Conservation (phyloP, 2,113 vertebrate genomes). For the Oceanodroma tethys region DNA sequence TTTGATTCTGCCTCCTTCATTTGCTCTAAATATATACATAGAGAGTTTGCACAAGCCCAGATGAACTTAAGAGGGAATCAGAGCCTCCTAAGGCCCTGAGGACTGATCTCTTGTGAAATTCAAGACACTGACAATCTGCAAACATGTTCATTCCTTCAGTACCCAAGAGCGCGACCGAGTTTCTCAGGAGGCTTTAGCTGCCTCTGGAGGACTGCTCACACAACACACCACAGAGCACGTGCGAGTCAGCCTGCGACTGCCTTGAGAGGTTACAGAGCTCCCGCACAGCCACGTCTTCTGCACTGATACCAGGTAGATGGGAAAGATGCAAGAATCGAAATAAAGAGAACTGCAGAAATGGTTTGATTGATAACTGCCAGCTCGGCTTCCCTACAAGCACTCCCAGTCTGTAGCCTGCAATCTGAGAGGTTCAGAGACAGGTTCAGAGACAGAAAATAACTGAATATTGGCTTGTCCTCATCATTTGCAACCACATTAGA, state of each 20-base stretch:
- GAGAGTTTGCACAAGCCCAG: background rate
- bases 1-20: background rate
- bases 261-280: background rate
- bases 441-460: background rate
- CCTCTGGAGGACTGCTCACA: background rate
- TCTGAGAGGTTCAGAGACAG: background rate
- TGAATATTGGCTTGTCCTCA: background rate
- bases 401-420: background rate
- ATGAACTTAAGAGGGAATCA: background rate
- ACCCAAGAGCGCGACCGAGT: background rate
- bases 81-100: conserved; percentile 1
- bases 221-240: background rate
- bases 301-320: background rate
- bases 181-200: background rate
- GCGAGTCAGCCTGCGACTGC: background rate
- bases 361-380: background rate
- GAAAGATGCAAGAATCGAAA: background rate
- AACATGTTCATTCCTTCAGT: background rate
- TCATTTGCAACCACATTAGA: background rate
- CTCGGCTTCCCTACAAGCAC: background rate
- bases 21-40: background rate
- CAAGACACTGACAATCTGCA: conserved; percentile 15
- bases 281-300: background rate
- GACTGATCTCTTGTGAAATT: background rate
- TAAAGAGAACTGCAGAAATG: background rate